These are phyloP conservation scores for Aphidius colemani DNA, from an alignment of 2,888 invertebrate genomes.

Conservation along the genomic window DNA sequence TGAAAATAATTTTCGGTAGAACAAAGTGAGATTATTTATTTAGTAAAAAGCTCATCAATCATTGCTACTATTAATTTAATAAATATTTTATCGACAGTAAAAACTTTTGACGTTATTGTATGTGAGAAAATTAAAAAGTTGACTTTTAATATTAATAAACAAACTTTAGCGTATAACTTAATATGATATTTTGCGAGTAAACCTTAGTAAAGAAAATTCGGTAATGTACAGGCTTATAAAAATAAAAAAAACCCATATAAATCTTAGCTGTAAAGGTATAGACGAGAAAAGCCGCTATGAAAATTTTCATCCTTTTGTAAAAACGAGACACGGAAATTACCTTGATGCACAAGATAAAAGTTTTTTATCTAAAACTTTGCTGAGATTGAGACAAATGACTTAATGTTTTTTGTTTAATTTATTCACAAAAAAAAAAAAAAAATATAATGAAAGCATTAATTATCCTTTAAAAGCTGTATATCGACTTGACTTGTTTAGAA, in stretches of 20 bases:
- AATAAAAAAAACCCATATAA: conserved; percentile 12
- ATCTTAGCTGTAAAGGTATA: conserved; percentile 10
- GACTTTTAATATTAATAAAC: conserved; percentile 2
- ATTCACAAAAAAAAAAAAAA: conserved; percentile 5
- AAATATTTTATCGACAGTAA: too few relatives aligned
- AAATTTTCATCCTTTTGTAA: conserved; percentile 29
- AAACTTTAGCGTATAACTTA: neutral
- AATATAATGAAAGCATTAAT: too few relatives aligned
- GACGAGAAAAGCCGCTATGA: conserved; percentile 22
- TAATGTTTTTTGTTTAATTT: conserved; percentile 14
- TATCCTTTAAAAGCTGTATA: too few relatives aligned
- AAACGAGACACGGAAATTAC: conserved; percentile 29
- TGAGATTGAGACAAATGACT: conserved; percentile 29
- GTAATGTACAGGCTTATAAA: neutral
- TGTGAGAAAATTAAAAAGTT: conserved; percentile 6
- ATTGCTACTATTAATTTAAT: too few relatives aligned
- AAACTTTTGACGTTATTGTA: too few relatives aligned
- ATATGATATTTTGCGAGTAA: too few relatives aligned
- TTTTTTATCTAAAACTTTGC: conserved; percentile 22
- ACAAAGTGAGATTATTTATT: too few relatives aligned
- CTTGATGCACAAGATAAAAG: conserved; percentile 25
- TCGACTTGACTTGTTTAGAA: too few relatives aligned
- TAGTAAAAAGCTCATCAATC: too few relatives aligned
- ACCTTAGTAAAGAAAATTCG: neutral
- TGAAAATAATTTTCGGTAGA: too few relatives aligned